A percentile compares a stretch with the other conserved stretches of the same genome.
Evolutionary conservation across 2,888 invertebrate genomes (phyloP).

Genomic region (Pantelozetes paolii): DNA sequence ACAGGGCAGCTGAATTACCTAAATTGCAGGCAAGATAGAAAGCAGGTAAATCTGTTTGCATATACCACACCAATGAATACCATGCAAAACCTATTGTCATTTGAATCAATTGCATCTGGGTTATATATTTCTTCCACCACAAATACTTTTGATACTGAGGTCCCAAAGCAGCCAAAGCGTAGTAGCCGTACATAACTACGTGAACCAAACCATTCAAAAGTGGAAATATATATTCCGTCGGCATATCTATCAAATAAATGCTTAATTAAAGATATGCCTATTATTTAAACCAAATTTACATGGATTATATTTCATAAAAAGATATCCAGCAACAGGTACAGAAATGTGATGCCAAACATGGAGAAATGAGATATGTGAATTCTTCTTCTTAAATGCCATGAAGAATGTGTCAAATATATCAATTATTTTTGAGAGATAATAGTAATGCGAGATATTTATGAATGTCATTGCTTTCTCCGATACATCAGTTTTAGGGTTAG

Average conservation of each 20-base stretch:
- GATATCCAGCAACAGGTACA: conserved; percentile 29
- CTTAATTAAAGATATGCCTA: too few species aligned
- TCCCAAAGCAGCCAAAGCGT: conserved; percentile 30
- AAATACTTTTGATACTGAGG: conserved; percentile 28
- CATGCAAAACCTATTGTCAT: conserved; percentile 23
- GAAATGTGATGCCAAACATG: conserved; percentile 39
- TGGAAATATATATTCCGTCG: neutral
- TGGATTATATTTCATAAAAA: conserved; percentile 40
- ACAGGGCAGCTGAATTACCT: neutral
- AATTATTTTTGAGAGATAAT: conserved; percentile 38
- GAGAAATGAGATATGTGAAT: conserved; percentile 36
- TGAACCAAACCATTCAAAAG: conserved; percentile 21
- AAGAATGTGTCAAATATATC: conserved; percentile 41
- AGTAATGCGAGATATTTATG: conserved; percentile 19
- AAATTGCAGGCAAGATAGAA: neutral
- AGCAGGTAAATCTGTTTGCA: conserved; percentile 20
- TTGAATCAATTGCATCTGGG: conserved; percentile 34
- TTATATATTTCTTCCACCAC: conserved; percentile 39
- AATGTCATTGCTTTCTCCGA: conserved; percentile 28
- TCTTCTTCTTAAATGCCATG: conserved; percentile 37
- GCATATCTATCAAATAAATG: neutral
- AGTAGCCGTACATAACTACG: conserved; percentile 37
- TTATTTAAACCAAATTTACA: conserved; percentile 5
- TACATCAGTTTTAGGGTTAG: conserved; percentile 1
- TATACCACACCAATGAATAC: neutral